Evolutionary conservation across 2,888 invertebrate genomes (phyloP), one percentile per base, ranked within the genome.

Genomic region (Punctoribates punctum): DNA sequence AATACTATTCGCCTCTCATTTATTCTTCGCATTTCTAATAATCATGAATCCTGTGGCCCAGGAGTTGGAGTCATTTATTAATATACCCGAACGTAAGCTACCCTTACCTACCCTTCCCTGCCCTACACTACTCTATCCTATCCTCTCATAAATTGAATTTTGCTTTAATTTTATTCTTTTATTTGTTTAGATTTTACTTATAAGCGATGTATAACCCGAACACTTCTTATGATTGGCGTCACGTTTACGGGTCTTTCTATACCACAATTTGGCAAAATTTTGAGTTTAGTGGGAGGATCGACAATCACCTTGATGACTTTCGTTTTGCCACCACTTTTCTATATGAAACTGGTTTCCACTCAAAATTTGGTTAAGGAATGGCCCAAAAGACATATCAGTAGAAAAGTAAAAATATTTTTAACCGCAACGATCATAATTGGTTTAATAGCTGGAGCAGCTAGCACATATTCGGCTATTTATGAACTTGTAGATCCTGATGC

Each of bases 221-320:
- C 92, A 1, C 83, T 87, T 0, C 85, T 94, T 15, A 87, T 92
- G 9, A 86, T 88, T 0, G 79, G 90, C 2, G 90, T 90, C 0
- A 88, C 94, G 13, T 87, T 91, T 27, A 85, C 94, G 3, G 93
- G 91, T 0, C 93, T 93, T 84, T 87, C 90, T 0, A 89, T 94
- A 0, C 94, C 94, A 0, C 87, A 90, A 80, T 93, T 94, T 82
- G 93, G 94, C 81, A 86, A 93, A 20, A 90, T 94, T 17, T 91
- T 94, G 89, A 90, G 92, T 1, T 85, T 94, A 0, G 89, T 94
- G 20, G 94, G 94, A 0, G 93, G 93, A 5, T 90, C 91, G 0
- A 86, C 94, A 6, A 91, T 90, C 0, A 92, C 93, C 0, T 91
- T 93, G 0, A 84, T 94, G 15, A 90, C 93, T 81, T 94, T 94